phyloP scores from a whole-genome alignment of 2,888 invertebrate genomes.

The Palloptera scutellata region DNA sequence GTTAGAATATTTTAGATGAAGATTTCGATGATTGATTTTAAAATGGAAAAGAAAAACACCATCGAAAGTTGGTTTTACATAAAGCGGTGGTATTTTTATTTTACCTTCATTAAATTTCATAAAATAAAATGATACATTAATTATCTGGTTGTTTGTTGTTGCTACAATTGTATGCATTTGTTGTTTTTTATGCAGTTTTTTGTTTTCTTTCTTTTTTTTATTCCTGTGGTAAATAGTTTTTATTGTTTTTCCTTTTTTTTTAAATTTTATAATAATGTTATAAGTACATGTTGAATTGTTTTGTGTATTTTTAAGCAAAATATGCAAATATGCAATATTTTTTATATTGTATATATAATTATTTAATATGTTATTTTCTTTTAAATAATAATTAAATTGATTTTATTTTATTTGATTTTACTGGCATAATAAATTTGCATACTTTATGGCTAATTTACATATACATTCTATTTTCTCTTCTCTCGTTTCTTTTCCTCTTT shows the following conservation, averaged over 20 bases:
- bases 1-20: too few species aligned
- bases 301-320: not conserved
- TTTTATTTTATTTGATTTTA: not conserved
- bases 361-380: not conserved
- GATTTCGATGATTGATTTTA: not conserved
- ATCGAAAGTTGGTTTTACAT: slow-evolving; percentile 50
- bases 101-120: slow-evolving; percentile 51
- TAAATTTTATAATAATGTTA: not conserved
- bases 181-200: not conserved
- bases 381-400: not conserved
- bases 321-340: not conserved
- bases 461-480: too few species aligned
- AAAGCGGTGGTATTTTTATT: slow-evolving; percentile 63
- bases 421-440: not conserved
- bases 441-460: too few species aligned
- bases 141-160: not conserved
- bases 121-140: slow-evolving; percentile 3
- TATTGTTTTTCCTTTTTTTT: not conserved
- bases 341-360: not conserved
- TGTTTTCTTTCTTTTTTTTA: slow-evolving; percentile 8
- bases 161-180: not conserved
- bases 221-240: not conserved
- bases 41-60: slow-evolving; percentile 4
- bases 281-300: not conserved
- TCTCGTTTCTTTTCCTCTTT: too few species aligned